These are phyloP conservation scores for Dryomyza anilis DNA, from an alignment of 2,888 invertebrate genomes.

Conservation along the genomic window DNA sequence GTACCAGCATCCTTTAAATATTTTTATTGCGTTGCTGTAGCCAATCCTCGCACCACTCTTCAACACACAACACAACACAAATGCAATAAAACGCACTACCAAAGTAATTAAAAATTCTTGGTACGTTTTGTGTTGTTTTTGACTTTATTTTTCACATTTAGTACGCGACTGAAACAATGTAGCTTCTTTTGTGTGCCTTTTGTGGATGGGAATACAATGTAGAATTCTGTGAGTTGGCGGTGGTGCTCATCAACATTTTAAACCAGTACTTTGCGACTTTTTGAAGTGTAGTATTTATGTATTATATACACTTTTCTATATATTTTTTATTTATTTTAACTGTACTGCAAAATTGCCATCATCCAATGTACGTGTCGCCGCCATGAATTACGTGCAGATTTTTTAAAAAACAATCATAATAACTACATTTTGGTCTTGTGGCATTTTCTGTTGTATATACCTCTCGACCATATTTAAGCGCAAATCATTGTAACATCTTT, in stretches of 20 bases:
- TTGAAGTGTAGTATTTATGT: not conserved
- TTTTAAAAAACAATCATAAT: no score
- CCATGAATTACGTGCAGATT: slow-evolving; percentile 30
- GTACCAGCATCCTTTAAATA: no score
- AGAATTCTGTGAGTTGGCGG: no score
- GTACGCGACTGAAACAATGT: not conserved
- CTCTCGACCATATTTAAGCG: no score
- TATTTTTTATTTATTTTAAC: not conserved
- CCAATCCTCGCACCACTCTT: no score
- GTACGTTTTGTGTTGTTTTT: slow-evolving; percentile 18
- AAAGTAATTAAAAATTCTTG: slow-evolving; percentile 34
- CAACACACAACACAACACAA: no score
- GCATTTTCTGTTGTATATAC: not conserved
- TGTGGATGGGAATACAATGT: not conserved
- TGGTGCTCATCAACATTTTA: slow-evolving; percentile 2
- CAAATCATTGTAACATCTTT: no score
- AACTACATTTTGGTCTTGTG: slow-evolving; percentile 23
- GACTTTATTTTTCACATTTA: not conserved
- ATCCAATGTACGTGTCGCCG: slow-evolving; percentile 24
- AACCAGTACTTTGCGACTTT: not conserved
- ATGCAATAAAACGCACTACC: no score
- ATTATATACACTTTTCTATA: no score
- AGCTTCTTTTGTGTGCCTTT: not conserved
- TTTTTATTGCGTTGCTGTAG: no score
- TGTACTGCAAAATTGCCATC: not conserved